phyloP scores from a whole-genome alignment of 2,888 invertebrate genomes.

The Danaus chrysippus region DNA sequence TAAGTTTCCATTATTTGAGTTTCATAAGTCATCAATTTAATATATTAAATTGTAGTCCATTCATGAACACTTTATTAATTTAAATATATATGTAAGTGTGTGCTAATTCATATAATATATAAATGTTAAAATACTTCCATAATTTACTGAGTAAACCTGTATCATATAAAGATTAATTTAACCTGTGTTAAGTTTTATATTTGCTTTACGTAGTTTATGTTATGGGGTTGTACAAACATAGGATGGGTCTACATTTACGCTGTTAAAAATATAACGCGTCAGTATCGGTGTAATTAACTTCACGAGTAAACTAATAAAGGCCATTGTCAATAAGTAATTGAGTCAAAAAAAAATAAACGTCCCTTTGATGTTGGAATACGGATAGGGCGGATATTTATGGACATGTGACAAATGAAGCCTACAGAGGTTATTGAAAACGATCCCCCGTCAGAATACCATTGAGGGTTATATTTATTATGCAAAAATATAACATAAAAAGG shows the following conservation, averaged over 20 bases:
- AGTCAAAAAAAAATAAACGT: slow-evolving; percentile 14
- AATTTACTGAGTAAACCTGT: too few relatives aligned
- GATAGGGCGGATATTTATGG: slow-evolving; percentile 14
- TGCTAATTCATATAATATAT: too few relatives aligned
- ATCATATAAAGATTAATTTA: not conserved
- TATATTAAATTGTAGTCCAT: too few relatives aligned
- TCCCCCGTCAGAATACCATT: not conserved
- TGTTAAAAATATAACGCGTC: slow-evolving; percentile 6
- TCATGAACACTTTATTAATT: too few relatives aligned
- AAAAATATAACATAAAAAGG: not conserved
- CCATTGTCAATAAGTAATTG: slow-evolving; percentile 15
- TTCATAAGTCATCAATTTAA: too few relatives aligned
- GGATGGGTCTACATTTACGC: too few relatives aligned
- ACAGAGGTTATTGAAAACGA: slow-evolving; percentile 1
- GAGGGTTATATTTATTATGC: not conserved
- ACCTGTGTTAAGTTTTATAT: not conserved
- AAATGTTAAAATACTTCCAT: too few relatives aligned
- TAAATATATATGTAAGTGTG: too few relatives aligned
- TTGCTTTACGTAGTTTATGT: not conserved
- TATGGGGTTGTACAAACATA: too few relatives aligned
- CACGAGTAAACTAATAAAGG: slow-evolving; percentile 19
- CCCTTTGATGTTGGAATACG: slow-evolving; percentile 10
- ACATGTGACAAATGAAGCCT: slow-evolving; percentile 6
- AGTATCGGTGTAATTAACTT: slow-evolving; percentile 10
- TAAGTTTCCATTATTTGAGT: too few relatives aligned